Evolutionary conservation across 1,140 invertebrate genomes (phyloP), one percentile per base, ranked within the genome.

Genomic region (Drosophila ohnishii): DNA sequence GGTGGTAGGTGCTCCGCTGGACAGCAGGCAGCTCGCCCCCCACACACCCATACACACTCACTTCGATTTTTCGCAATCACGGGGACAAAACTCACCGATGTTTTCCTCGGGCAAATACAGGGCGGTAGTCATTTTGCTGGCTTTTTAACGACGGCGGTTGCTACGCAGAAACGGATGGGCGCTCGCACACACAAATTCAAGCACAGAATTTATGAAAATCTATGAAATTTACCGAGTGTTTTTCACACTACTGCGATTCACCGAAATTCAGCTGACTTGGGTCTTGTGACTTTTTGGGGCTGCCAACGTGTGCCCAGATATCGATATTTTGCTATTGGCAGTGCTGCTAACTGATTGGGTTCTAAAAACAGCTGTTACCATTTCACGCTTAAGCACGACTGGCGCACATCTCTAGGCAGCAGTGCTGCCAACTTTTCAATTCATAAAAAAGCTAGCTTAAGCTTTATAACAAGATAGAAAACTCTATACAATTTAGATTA

Each of bases 31-130:
- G 51, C 8, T 37, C 32, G 32, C 62, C 66, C 59, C 67, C 35
- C 40, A 51, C 34, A 34, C 39, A 59, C 39, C 56, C 74, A 59
- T 48, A 71, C 73, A 47, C 59, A 39, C 56, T 45, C 55, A 74
- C 53, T 85, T 81, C 81, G 78, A 77, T 83, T 90, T 83, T 80
- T 78, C 69, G 56, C 67, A 86, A n/a, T 50, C 32, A 30, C 7
- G 35, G 45, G 42, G 48, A 32, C 45, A 51, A 45, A 72, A 92
- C 93, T 94, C 94, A 96, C 96, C 96, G 82, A 95, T 96, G 94
- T 96, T 96, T 78, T 96, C 96, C 80, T 96, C 95, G 61, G 95
- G 95, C 76, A 96, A 94, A 88, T 96, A 95, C 79, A 95, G 95
- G 71, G 96, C 94, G 79, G 92, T 92, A 90, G 93, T 92, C 93